These are phyloP conservation scores for Mimachlamys varia DNA, from an alignment of 2,888 invertebrate genomes.

Conservation along the genomic window DNA sequence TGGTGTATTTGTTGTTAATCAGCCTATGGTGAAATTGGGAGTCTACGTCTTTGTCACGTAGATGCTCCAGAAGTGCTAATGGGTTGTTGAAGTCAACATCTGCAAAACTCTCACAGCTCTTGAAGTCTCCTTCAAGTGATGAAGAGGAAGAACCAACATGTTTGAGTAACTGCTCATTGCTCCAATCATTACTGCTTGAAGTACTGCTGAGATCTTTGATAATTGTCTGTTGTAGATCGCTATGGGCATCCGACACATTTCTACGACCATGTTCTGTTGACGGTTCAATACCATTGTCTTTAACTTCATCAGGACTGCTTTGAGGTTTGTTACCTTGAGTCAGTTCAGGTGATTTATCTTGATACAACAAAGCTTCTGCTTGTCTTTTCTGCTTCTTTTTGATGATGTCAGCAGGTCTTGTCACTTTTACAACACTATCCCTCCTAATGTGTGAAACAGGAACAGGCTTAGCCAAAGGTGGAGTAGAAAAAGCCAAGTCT, in stretches of 20 bases:
- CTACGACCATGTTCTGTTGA: neutral
- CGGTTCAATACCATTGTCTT: neutral
- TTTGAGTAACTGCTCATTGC: neutral
- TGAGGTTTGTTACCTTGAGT: neutral
- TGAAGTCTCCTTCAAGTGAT: neutral
- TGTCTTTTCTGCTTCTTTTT: slow-evolving; percentile 53
- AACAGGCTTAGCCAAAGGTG: neutral
- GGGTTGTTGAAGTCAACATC: slow-evolving; percentile 7
- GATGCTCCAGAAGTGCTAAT: neutral
- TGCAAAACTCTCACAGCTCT: neutral
- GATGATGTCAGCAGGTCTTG: slow-evolving; percentile 54
- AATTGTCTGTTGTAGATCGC: neutral
- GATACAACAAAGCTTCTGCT: slow-evolving; percentile 42
- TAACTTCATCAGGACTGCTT: neutral
- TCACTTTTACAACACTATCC: slow-evolving; percentile 49
- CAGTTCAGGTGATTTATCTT: slow-evolving; percentile 32
- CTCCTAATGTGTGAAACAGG: neutral
- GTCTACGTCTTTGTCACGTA: neutral
- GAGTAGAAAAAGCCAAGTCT: neutral
- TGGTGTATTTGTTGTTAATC: neutral
- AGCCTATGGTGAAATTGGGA: neutral
- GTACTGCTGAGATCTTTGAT: neutral
- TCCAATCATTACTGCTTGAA: neutral
- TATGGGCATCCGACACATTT: neutral
- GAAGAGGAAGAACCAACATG: neutral